Base-by-base conservation (phyloP, 2,113 vertebrate genomes). In the Pterocles orientalis region DNA sequence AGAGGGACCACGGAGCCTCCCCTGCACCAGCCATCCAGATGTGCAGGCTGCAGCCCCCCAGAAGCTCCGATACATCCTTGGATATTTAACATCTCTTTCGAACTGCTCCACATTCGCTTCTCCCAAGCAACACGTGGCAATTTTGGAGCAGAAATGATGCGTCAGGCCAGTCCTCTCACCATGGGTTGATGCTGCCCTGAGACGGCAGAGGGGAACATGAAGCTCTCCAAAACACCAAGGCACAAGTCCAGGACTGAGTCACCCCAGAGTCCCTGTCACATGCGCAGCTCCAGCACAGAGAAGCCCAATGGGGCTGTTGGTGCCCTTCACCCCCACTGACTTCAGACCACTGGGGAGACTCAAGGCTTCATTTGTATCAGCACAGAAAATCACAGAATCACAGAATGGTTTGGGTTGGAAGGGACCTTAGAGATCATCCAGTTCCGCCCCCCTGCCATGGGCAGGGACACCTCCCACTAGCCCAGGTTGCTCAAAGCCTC, bases 1-100 rank as follows among this genome's bases (percentile, higher is more conserved):
- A 2, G 5, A 56, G 45, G 26, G 62, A 43, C 12, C 73, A 47
- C 3, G 1, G 58, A 93, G 57, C 53, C 29, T 47, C 79, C 56
- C 25, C 29, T 13, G 2, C 1, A 0, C 21, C 1, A 0, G 51
- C 43, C 1, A 0, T 47, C 43, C 41, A 41, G 41, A 41, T 41
- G 36, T 6, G 31, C 57, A 34, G 65, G 73, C 70, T 79, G 39
- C 57, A 31, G 48, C 26, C 57, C 23, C 45, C 26, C 72, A 7
- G 43, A 65, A 51, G 29, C 15, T 33, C 56, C 0, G 0, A 20
- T 36, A 25, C 47, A 11, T 57, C 64, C 64, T 29, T 12, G 36
- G 88, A 6, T 82, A 28, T 29, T 57, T 51, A 72, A 41, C 31
- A 31, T 45, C 65, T 66, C 53, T 53, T 83, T 65, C 50, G 10